Base-by-base conservation (phyloP, 2,113 vertebrate species). In the Pyrgilauda ruficollis region DNA sequence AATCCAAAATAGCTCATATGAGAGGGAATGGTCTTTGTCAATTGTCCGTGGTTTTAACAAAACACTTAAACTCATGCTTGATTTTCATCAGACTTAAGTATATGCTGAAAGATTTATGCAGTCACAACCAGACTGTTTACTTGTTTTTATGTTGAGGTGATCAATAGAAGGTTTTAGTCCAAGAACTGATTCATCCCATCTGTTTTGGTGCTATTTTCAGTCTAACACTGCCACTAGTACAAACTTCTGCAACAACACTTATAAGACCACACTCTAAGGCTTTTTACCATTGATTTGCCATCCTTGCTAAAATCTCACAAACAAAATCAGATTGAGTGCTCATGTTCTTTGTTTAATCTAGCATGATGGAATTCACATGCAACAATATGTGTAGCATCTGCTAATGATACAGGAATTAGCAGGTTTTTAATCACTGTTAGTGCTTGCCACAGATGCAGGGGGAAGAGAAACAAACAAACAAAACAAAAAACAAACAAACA, bases 161-260 rank as follows among this genome's bases (percentile, higher is more conserved):
- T 94, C 82, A 55, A 7, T 50, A 82, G 41, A 76, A 79, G 27
- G 43, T 79, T 91, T 94, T 91, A 87, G 24, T 87, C 63, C 75
- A 73, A 86, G 37, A 68, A 63, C 50, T 75, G 73, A 89, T 84
- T 89, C 6, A 73, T 85, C 15, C 39, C 55, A 70, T 52, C 35
- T 93, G 39, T 70, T 94, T 62, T 44, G 50, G 18, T 77, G 24
- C 39, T 66, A n/a, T 47, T 90, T 95, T 88, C 63, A 67, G 43
- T 56, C 50, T 80, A n/a, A 70, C 6, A 2, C 26, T 58, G 53
- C 55, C 50, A 50, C 24, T 59, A 50, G 78, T 62, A 66, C 28
- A 55, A 79, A 95, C 12, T 86, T 73, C 63, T 41, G 58, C 55
- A 85, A 43, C 19, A 74, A 7, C 13, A 11, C 74, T 77, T 90